phyloP scores from a whole-genome alignment of 2,797 vertebrate genomes.

The Bradypodion pumilum region DNA sequence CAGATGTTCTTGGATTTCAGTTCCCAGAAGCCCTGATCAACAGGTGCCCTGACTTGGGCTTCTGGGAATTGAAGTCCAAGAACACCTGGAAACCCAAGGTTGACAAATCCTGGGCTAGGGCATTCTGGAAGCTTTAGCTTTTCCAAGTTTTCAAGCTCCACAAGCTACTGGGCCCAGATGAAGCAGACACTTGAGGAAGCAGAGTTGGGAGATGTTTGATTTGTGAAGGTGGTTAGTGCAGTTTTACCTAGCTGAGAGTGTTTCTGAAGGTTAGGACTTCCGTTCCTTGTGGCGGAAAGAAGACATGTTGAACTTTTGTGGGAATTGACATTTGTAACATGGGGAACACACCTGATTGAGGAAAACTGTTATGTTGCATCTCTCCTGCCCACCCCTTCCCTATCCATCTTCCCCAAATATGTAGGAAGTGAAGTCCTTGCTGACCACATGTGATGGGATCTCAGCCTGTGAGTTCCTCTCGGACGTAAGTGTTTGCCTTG shows the following conservation, averaged over 20 bases:
- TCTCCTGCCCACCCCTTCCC: not conserved
- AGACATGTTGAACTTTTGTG: no score
- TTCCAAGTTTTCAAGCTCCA: no score
- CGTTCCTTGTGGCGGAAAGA: no score
- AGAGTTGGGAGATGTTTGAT: no score
- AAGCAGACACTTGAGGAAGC: not conserved
- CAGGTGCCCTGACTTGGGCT: no score
- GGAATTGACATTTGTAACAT: not conserved
- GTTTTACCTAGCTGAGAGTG: not conserved
- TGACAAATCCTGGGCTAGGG: no score
- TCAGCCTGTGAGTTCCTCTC: slow-evolving; percentile 81
- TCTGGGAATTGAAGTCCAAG: no score
- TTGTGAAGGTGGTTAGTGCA: not conserved
- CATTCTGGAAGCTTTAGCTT: no score
- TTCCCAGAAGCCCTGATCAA: no score
- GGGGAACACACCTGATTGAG: not conserved
- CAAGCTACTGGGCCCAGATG: not conserved
- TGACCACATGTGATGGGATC: slow-evolving; percentile 84
- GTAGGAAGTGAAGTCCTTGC: slow-evolving; percentile 84
- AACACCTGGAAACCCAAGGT: no score
- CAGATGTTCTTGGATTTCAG: no score
- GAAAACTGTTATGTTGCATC: not conserved
- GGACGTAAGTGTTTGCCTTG: slow-evolving; percentile 75
- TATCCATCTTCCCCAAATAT: not conserved
- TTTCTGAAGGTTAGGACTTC: not conserved